A percentile compares a stretch with the other conserved stretches of the same genome.
Conservation (phyloP, 2,797 vertebrate genomes). For the Thalassophryne amazonica region DNA sequence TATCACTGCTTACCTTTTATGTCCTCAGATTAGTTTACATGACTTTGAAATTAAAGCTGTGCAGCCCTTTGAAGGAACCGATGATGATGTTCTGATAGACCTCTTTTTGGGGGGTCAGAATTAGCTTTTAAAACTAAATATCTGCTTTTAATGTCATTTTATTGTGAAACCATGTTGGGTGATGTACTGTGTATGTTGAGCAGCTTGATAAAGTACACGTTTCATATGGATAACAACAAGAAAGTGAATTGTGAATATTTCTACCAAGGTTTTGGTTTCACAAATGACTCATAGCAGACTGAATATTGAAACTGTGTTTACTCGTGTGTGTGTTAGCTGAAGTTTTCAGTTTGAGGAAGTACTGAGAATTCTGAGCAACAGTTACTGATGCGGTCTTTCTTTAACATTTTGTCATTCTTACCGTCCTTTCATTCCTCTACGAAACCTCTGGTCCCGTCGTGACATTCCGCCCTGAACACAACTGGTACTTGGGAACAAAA, state of each 20-base stretch:
- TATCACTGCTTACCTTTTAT: too few relatives aligned
- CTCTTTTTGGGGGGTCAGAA: constrained; percentile 33
- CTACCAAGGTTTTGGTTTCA: not conserved
- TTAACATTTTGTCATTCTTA: constrained; percentile 60
- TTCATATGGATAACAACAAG: too few relatives aligned
- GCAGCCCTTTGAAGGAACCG: too few relatives aligned
- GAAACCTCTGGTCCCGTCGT: constrained; percentile 77
- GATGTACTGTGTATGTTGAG: too few relatives aligned
- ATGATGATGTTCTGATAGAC: too few relatives aligned
- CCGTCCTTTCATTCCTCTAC: constrained; percentile 74
- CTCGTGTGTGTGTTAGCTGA: not conserved
- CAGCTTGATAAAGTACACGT: too few relatives aligned
- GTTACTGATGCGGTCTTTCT: not conserved
- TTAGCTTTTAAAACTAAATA: not conserved
- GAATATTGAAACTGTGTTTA: not conserved
- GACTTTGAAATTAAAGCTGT: too few relatives aligned
- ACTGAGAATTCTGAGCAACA: not conserved
- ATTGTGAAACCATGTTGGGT: not conserved
- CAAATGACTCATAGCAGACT: not conserved
- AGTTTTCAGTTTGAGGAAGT: constrained; percentile 50
- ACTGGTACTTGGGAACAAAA: constrained; percentile 18
- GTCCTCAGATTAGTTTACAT: too few relatives aligned
- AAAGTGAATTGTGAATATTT: too few relatives aligned
- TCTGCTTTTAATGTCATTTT: not conserved
- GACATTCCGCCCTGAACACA: constrained; percentile 62